Base-by-base conservation (phyloP, 1,140 invertebrate species). In the Caenorhabditis latens region DNA sequence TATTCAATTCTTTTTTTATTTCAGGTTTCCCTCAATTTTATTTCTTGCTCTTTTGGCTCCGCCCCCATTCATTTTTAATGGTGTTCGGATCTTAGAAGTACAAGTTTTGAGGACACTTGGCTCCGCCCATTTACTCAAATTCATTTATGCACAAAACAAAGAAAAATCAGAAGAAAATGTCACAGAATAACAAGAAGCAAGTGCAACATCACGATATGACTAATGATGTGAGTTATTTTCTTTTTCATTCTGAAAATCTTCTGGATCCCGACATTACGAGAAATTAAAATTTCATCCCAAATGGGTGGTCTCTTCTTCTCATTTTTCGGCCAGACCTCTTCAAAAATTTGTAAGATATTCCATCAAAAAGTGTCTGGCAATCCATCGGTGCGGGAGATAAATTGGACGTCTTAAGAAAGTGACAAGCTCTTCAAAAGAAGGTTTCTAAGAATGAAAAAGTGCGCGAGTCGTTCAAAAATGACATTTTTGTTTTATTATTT, bases 61-160 rank as follows among this genome's bases (percentile, higher is more conserved):
- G 24, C 9, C 24, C 21, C 21, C 42, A 19, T 9, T 32, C 11
- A 32, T 21, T 6, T 53, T 53, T 53, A n/a, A 79, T 79, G 71
- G 71, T 79, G 71, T 21, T 79, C 46, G n/a, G 71, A 50, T 24
- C n/a, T 50, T 11, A 48, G 24, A 79, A 79, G 71, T 79, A 42
- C 71, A 50, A n/a, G 5, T 79, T 79, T 79, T 53, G 71, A 79
- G 71, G 46, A n/a, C 71, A 21, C 53, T 53, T 48, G 46, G 71
- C 71, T 50, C 46, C 71, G n/a, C 71, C 71, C 43, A 24, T 50
- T 24, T 13, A 79, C 21, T 8, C 13, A 6, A 75, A 75, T n/a
- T 58, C 61, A 63, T 79, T 79, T 79, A 79, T 79, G 71, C 32
- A 79, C 46, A 79, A 79, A 79, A 50, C 71, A 79, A 79, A 79